phyloP scores from a whole-genome alignment of 2,797 vertebrate genomes.

The Psittacula echo region DNA sequence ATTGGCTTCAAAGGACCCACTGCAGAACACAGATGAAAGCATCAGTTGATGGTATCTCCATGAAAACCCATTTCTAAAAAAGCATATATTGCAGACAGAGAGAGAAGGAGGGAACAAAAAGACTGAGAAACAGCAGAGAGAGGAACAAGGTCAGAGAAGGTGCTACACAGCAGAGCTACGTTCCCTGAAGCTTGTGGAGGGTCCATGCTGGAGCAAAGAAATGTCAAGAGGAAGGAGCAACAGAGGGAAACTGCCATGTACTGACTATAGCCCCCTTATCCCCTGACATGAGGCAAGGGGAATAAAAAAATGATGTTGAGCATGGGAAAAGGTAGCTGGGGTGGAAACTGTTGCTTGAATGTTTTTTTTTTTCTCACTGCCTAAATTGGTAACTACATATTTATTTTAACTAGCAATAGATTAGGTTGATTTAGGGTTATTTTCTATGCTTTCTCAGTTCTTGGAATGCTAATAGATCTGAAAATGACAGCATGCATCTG shows the following conservation, averaged over 20 bases:
- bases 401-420: neutral
- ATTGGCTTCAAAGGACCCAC: neutral
- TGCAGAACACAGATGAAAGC: neutral
- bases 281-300: neutral
- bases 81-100: neutral
- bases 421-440: neutral
- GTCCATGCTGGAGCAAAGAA: neutral
- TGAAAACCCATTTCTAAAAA: neutral
- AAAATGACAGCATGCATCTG: neutral
- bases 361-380: neutral
- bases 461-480: neutral
- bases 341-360: neutral
- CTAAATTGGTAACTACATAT: neutral
- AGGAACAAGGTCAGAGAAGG: neutral
- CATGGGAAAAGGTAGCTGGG: accelerated
- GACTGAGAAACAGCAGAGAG: neutral
- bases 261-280: neutral
- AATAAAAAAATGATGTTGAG: neutral
- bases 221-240: neutral
- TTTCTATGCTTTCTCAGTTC: neutral
- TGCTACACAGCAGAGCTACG: neutral
- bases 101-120: neutral
- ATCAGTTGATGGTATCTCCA: neutral
- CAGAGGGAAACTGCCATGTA: accelerated
- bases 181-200: neutral